A percentile compares a stretch with the other conserved stretches of the same genome.
phyloP scores from a whole-genome alignment of 2,888 invertebrate genomes.

The Eilema griseolum region DNA sequence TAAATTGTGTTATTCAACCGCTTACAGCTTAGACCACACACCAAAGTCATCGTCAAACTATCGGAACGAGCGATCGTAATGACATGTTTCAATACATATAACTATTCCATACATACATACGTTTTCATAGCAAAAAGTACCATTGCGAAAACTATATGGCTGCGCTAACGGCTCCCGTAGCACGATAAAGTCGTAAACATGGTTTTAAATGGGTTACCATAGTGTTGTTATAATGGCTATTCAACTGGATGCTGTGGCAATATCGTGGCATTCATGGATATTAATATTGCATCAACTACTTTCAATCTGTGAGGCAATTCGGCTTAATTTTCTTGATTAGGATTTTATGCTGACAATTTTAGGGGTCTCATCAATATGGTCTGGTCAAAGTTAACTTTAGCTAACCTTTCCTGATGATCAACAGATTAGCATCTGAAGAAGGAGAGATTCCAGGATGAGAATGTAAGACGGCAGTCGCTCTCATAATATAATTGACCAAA shows the following conservation, averaged over 20 bases:
- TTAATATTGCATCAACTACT: background rate
- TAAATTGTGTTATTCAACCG: background rate
- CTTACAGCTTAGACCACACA: slow-evolving; percentile 50
- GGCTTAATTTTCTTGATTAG: background rate
- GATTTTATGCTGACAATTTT: no score
- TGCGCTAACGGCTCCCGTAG: slow-evolving; percentile 21
- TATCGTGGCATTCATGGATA: slow-evolving; percentile 2
- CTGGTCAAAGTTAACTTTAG: no score
- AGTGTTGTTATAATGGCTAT: slow-evolving; percentile 6
- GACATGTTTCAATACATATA: slow-evolving; percentile 55
- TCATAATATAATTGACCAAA: no score
- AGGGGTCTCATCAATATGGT: no score
- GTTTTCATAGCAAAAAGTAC: slow-evolving; percentile 30
- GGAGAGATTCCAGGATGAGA: no score
- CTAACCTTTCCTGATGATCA: no score
- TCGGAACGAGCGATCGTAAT: slow-evolving; percentile 74
- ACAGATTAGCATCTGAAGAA: no score
- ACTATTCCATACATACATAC: slow-evolving; percentile 30
- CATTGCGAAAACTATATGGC: slow-evolving; percentile 37
- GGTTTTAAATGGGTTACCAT: slow-evolving; percentile 17
- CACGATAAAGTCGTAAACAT: slow-evolving; percentile 36
- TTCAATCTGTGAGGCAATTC: background rate
- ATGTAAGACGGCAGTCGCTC: no score
- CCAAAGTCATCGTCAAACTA: slow-evolving; percentile 56
- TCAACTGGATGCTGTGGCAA: slow-evolving; percentile 7